Evolutionary conservation across 2,797 vertebrate species (phyloP).

Genomic region (Ispidina lecontei): DNA sequence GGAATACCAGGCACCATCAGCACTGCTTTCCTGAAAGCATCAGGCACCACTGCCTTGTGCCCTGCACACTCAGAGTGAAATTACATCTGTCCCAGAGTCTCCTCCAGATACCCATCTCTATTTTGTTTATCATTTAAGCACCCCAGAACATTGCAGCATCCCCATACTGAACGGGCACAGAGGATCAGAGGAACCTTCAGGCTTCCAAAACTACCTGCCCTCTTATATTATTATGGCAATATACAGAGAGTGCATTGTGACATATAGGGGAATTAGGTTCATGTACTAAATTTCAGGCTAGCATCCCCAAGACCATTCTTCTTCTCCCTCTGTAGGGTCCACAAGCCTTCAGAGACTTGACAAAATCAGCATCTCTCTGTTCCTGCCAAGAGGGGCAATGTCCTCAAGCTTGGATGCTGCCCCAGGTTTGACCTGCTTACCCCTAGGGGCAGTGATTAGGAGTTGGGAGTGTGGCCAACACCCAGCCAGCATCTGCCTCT

Average conservation of each 20-base stretch:
- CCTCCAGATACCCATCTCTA: neutral
- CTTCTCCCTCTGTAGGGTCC: neutral
- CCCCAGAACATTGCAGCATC: neutral
- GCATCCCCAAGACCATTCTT: neutral
- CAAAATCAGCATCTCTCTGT: neutral
- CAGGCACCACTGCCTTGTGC: neutral
- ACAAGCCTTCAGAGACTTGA: neutral
- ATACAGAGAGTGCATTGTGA: neutral
- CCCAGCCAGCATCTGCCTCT: neutral
- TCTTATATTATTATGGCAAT: neutral
- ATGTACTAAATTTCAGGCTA: neutral
- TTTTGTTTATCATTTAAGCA: neutral
- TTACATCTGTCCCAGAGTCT: neutral
- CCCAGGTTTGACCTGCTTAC: neutral
- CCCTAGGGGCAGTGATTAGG: neutral
- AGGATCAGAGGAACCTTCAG: neutral
- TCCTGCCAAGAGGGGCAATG: neutral
- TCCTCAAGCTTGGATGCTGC: neutral
- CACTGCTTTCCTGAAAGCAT: neutral
- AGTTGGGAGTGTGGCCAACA: neutral
- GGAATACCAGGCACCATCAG: neutral
- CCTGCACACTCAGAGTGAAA: neutral
- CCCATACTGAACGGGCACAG: neutral
- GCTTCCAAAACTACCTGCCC: neutral
- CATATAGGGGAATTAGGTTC: neutral